Percentiles rank a stretch among this genome's conserved stretches.
phyloP scores from a whole-genome alignment of 2,113 vertebrate genomes.

The Salvelinus namaycush region DNA sequence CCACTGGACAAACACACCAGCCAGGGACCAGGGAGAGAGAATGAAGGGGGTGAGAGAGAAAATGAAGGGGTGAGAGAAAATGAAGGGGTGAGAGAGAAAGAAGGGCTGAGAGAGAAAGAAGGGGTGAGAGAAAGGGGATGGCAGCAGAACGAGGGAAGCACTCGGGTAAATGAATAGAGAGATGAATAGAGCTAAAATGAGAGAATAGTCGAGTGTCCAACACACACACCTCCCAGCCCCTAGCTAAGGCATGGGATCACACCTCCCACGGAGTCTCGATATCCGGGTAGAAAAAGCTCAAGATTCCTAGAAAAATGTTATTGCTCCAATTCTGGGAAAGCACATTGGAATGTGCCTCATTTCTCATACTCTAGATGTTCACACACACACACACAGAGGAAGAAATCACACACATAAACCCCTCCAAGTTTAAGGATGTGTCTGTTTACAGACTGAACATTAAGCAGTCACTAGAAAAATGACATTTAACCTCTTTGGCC shows the following conservation, averaged over 20 bases:
- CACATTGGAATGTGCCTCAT: neutral
- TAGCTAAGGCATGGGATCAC: neutral
- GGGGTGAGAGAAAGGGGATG: neutral
- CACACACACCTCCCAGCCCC: neutral
- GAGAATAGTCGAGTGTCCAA: neutral
- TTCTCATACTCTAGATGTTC: neutral
- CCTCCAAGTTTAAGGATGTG: too few species aligned
- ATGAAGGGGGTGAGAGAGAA: too few species aligned
- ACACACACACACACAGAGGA: constrained; percentile 1
- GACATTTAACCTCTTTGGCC: too few species aligned
- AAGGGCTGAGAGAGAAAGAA: constrained; percentile 1
- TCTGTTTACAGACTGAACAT: too few species aligned
- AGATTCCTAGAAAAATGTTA: neutral
- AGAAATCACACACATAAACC: neutral
- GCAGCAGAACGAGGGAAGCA: neutral
- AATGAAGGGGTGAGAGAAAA: too few species aligned
- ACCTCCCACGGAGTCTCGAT: neutral
- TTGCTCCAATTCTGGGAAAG: neutral
- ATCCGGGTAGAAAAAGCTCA: neutral
- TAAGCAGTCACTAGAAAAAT: too few species aligned
- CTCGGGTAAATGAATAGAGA: neutral
- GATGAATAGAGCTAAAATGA: neutral
- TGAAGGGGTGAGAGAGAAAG: too few species aligned
- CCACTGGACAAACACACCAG: constrained; percentile 23
- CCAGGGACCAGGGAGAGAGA: neutral